Evolutionary conservation across 2,888 invertebrate species (phyloP), one percentile per base, ranked within the genome.

Genomic region (Eulithis prunata): DNA sequence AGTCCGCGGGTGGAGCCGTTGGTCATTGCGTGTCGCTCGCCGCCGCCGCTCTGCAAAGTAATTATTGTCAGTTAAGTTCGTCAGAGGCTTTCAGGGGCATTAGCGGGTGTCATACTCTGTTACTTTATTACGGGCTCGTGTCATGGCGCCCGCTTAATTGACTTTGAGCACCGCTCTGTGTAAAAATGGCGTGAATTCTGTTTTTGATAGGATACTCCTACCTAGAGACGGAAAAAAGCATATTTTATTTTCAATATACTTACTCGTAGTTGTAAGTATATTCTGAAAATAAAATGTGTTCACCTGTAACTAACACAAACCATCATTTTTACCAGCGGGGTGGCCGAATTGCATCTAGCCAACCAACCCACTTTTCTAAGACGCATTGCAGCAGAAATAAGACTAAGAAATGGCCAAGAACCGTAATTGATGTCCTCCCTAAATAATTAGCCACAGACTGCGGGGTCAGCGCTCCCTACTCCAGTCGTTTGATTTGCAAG

Each of bases 401-500:
- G 46, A 57, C 43, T 45, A 43, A 59, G 68, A 56, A 64, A 52
- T 51, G 49, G 41, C 57, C 43, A 59, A 53, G 28, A 62, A 60
- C 55, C 43, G 10, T 1, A 52, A 51, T 57, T 57, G 38, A 65
- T 65, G 56, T 41, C 45, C 51, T 54, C 47, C 45, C 49, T 12
- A 62, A 41, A 63, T 46, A 64, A 60, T 57, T 57, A 62, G 47
- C 43, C 8, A 3, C 2, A 41, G 41, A 14, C 6, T 3, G 54
- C 47, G 10, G 62, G 66, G 63, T 67, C 36, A 49, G 21, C 52
- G 62, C 59, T 46, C 46, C 46, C 28, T 38, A 54, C 38, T 65
- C 36, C 52, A 59, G 63, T 57, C 58, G 43, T 64, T 57, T 58
- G 69, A 75, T 73, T 75, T 71, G 66, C 72, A 73, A 63, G 51